These are phyloP conservation scores for Holocentrus rufus DNA, from an alignment of 2,797 vertebrate species.

Conservation along the genomic window DNA sequence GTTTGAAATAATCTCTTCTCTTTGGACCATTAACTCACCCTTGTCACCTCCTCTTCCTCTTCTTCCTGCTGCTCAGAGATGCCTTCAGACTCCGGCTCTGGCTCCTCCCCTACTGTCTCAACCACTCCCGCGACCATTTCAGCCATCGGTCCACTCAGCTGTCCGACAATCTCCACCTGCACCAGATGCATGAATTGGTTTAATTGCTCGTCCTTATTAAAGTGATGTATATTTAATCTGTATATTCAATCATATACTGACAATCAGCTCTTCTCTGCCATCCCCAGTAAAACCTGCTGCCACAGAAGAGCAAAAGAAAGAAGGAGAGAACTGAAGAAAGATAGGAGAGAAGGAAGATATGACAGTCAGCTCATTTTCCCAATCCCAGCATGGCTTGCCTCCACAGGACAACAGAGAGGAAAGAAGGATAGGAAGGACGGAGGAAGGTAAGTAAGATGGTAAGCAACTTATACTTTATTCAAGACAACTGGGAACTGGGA, in stretches of 20 bases:
- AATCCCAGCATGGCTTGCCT: slow-evolving; percentile 15
- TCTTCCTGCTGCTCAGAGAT: slow-evolving; percentile 80
- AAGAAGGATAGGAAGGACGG: slow-evolving; percentile 22
- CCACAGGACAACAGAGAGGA: slow-evolving; percentile 35
- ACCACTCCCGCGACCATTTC: slow-evolving; percentile 79
- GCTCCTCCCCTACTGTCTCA: slow-evolving; percentile 81
- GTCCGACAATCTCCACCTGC: slow-evolving; percentile 83
- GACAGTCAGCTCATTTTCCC: slow-evolving; percentile 11
- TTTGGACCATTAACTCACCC: slow-evolving; percentile 53
- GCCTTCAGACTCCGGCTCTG: slow-evolving; percentile 80
- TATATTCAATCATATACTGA: not conserved
- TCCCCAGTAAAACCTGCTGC: too few relatives aligned
- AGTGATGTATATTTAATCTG: too few relatives aligned
- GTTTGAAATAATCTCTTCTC: too few relatives aligned
- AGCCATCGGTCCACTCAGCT: slow-evolving; percentile 82
- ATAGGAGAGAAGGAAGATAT: not conserved
- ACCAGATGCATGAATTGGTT: slow-evolving; percentile 24
- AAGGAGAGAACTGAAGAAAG: not conserved
- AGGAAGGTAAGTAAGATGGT: slow-evolving; percentile 44
- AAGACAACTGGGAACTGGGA: too few relatives aligned
- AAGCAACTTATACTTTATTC: slow-evolving; percentile 30
- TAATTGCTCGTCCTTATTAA: not conserved
- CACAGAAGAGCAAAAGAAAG: not conserved
- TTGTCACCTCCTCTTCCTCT: slow-evolving; percentile 78
- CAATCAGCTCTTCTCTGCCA: slow-evolving; percentile 4